These are phyloP conservation scores for Melanotus villosus DNA, from an alignment of 2,888 invertebrate species.

Conservation along the genomic window DNA sequence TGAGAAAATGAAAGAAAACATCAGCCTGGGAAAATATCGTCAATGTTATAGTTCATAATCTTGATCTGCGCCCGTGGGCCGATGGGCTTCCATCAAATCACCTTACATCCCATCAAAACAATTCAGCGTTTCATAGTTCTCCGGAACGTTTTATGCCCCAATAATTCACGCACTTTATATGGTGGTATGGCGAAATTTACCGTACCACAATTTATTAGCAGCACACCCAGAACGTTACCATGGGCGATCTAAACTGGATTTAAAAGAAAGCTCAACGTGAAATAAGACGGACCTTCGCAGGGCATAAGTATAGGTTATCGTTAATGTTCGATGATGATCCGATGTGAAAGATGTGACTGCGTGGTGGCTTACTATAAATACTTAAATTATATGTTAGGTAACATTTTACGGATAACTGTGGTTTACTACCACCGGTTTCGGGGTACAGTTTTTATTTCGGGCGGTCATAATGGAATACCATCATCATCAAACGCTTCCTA, in stretches of 20 bases:
- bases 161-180: conserved; percentile 26
- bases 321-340: conserved; percentile 52
- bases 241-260: neutral
- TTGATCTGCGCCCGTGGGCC: conserved; percentile 14
- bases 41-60: conserved; percentile 29
- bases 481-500: conserved; percentile 21
- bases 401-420: conserved; percentile 33
- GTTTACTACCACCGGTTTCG: conserved; percentile 35
- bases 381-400: conserved; percentile 52
- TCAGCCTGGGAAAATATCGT: conserved; percentile 30
- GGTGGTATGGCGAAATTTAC: conserved; percentile 34
- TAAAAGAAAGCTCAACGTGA: conserved; percentile 30
- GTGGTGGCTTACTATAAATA: conserved; percentile 54
- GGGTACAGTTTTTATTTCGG: neutral
- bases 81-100: conserved; percentile 31
- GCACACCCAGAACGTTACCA: neutral
- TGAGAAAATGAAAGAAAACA: conserved; percentile 25
- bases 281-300: conserved; percentile 30
- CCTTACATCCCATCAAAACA: conserved; percentile 13
- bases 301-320: conserved; percentile 52
- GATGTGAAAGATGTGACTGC: conserved; percentile 50
- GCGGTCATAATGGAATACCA: no score
- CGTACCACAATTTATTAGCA: conserved; percentile 30
- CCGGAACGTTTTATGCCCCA: conserved; percentile 18
- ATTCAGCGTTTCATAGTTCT: neutral